phyloP scores from a whole-genome alignment of 30 jellyfish, hydroid and myxozoan genomes.

The Nemopilema nomurai region DNA sequence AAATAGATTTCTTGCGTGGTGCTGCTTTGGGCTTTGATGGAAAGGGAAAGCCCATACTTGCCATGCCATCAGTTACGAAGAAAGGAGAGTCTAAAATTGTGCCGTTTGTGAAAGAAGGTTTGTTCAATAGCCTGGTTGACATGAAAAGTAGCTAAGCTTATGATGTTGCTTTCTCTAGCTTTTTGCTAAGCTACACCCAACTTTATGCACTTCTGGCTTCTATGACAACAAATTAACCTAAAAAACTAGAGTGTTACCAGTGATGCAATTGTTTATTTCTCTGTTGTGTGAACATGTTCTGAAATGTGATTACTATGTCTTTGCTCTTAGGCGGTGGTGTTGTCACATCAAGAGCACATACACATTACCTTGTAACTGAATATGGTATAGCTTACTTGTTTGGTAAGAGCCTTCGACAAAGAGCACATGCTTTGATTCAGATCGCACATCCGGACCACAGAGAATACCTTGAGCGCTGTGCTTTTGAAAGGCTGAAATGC shows the following conservation, averaged over 20 bases:
- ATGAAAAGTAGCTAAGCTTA: too few species aligned
- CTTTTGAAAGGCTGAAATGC: slow-evolving; percentile 83
- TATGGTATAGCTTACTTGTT: slow-evolving; percentile 80
- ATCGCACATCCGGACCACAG: slow-evolving; percentile 92
- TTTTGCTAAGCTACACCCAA: too few species aligned
- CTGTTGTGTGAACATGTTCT: neutral
- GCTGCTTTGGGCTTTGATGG: slow-evolving; percentile 79
- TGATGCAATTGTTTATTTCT: neutral
- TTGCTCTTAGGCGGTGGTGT: slow-evolving; percentile 72
- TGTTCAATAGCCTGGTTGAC: too few species aligned
- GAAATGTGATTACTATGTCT: neutral
- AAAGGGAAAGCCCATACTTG: slow-evolving; percentile 77
- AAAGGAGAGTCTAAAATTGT: slow-evolving; percentile 82
- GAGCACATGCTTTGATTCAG: slow-evolving; percentile 82
- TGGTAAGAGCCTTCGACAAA: slow-evolving; percentile 82
- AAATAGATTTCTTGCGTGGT: slow-evolving; percentile 83
- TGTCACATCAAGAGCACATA: slow-evolving; percentile 82
- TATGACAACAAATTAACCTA: too few species aligned
- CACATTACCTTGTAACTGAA: slow-evolving; percentile 85
- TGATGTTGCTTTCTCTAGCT: too few species aligned
- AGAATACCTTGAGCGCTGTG: slow-evolving; percentile 73
- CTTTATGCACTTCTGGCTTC: too few species aligned
- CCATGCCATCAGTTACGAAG: slow-evolving; percentile 77
- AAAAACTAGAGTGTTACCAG: neutral
- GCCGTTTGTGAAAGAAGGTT: slow-evolving; percentile 79